phyloP scores from a whole-genome alignment of 2,113 vertebrate species.

The Eupsittula cactorum region DNA sequence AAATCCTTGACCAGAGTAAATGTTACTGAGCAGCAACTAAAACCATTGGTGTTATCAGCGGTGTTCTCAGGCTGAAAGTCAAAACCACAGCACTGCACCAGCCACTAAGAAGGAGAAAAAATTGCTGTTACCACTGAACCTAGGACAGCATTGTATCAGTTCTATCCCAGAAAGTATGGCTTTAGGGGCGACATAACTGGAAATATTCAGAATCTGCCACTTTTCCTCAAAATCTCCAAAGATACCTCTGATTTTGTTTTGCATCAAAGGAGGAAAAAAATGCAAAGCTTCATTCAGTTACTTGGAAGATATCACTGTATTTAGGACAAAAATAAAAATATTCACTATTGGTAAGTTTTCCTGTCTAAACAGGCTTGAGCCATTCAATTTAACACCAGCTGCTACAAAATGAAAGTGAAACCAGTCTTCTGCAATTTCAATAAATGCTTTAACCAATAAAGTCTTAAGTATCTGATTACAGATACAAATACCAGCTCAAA shows the following conservation, averaged over 20 bases:
- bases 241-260: background rate
- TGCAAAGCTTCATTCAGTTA: background rate
- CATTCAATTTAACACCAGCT: background rate
- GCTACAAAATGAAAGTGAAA: background rate
- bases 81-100: too few species aligned
- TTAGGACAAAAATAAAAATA: background rate
- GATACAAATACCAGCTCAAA: background rate
- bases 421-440: background rate
- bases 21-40: too few species aligned
- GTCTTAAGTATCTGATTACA: background rate
- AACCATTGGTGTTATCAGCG: too few species aligned
- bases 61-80: too few species aligned
- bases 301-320: background rate
- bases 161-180: background rate
- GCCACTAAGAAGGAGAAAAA: too few species aligned
- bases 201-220: background rate
- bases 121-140: too few species aligned
- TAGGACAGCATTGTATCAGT: background rate
- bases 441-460: background rate
- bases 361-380: background rate
- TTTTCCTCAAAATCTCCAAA: background rate
- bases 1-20: too few species aligned
- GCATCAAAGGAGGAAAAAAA: background rate
- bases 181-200: background rate
- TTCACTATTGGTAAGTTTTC: background rate